These are phyloP conservation scores for Pterois miles DNA, from an alignment of 2,797 vertebrate genomes.

Conservation along the genomic window DNA sequence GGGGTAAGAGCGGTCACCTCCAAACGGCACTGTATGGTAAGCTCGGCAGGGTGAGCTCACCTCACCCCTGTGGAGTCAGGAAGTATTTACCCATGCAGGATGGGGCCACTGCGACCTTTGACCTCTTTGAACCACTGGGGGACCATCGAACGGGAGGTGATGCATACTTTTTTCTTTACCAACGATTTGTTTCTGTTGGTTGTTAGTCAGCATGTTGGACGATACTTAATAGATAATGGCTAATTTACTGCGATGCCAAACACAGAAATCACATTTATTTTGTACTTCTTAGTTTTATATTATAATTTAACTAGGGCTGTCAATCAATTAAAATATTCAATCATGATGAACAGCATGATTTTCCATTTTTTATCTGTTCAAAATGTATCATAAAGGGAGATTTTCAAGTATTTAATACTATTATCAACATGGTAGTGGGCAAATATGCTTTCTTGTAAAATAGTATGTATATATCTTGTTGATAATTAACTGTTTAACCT, in stretches of 20 bases:
- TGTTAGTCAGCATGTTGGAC: not conserved
- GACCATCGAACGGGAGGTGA: constrained; percentile 93
- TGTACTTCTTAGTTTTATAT: not conserved
- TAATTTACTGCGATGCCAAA: not conserved
- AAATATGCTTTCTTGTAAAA: too few relatives aligned
- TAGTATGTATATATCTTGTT: too few relatives aligned
- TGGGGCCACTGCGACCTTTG: constrained; percentile 96
- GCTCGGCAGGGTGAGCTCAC: constrained; percentile 93
- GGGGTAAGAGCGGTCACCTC: constrained; percentile 98
- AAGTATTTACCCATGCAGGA: constrained; percentile 97
- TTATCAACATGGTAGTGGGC: too few relatives aligned
- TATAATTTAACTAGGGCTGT: not conserved
- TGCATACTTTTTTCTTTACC: not conserved
- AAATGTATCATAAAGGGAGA: too few relatives aligned
- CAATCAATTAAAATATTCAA: too few relatives aligned
- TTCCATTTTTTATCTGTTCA: too few relatives aligned
- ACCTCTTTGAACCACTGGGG: constrained; percentile 93
- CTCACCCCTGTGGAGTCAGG: constrained; percentile 90
- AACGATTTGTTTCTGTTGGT: not conserved
- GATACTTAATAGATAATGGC: not conserved
- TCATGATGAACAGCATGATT: too few relatives aligned
- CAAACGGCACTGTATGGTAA: constrained; percentile 98
- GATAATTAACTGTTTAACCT: too few relatives aligned
- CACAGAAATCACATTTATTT: not conserved
- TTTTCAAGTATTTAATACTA: too few relatives aligned